A percentile compares a stretch with the other conserved stretches of the same genome.
Conservation (phyloP, 2,113 vertebrate genomes). For the Microcebus ravelobensis region DNA sequence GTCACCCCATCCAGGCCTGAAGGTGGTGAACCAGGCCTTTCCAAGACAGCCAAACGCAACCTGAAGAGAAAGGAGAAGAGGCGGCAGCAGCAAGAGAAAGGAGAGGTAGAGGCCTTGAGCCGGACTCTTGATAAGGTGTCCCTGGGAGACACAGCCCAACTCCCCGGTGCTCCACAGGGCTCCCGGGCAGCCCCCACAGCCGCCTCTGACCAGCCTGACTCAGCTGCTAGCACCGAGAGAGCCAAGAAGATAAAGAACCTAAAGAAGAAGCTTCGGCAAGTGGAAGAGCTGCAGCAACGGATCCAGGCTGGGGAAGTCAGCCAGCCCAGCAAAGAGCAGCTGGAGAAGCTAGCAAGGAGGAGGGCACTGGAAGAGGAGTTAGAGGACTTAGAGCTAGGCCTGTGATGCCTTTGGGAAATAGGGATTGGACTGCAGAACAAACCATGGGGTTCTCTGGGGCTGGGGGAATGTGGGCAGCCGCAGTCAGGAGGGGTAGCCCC, state of each 20-base stretch:
- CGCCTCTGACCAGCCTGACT: conserved; percentile 63
- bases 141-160: conserved; percentile 54
- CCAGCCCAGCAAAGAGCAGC: conserved; percentile 92
- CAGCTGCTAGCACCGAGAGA: conserved; percentile 82
- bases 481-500: conserved; percentile 33
- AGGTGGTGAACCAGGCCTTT: conserved; percentile 85
- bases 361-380: conserved; percentile 89
- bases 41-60: conserved; percentile 94
- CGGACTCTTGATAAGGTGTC: conserved; percentile 86
- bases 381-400: conserved; percentile 89
- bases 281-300: conserved; percentile 94
- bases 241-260: conserved; percentile 94
- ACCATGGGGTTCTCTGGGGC: conserved; percentile 71
- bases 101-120: conserved; percentile 83
- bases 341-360: conserved; percentile 92
- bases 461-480: conserved; percentile 48
- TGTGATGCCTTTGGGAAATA: conserved; percentile 55
- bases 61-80: conserved; percentile 96
- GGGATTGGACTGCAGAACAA: conserved; percentile 59
- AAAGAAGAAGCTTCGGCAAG: conserved; percentile 95
- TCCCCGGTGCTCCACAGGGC: not conserved
- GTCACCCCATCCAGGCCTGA: conserved; percentile 73
- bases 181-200: not conserved
- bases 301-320: conserved; percentile 92
- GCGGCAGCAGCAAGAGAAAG: conserved; percentile 90